Evolutionary conservation across 1,140 invertebrate species (phyloP), one percentile per base, ranked within the genome.

Genomic region (Brachionus koreanus): DNA sequence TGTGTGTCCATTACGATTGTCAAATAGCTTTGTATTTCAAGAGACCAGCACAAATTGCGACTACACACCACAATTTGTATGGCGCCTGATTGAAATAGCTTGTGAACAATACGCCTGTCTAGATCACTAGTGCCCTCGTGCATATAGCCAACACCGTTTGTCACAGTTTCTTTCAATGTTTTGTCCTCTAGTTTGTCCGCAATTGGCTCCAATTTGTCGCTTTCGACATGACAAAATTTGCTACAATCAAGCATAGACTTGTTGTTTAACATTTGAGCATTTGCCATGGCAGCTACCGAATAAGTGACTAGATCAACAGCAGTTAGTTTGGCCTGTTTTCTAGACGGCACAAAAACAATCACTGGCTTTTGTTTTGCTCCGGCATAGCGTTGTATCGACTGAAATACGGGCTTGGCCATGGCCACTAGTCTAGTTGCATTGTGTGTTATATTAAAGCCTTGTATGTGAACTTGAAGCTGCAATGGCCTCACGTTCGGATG

Each of bases 1-100:
- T 98, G 96, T 0, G 97, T 98, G 86, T 99, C 98, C 92, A 98
- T 98, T 16, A 99, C 93, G 35, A 99, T 92, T 0, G 96, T 95
- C 16, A 99, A 91, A 88, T 98, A 94, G 0, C 94, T 92, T 67
- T 92, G 91, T 35, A 98, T 93, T 39, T 92, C 93, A 63, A 98
- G 90, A 43, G 92, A 93, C 94, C 95, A 99, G 85, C 94, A 95
- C 5, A 99, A 91, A 86, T 94, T 94, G 13, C 94, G 90, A 0
- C 95, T 95, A 0, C 90, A 94, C 0, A 99, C 95, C 61, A 95
- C 92, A 37, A 99, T 87, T 89, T 99, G 97, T 65, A 98, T 93
- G 0, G 96, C 96, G 3, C 94, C 95, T 13, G 92, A 93, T 84
- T 94, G 93, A 85, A 98, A 96, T 23, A 99, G 89, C 86, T 96